Percentiles rank a stretch among this genome's conserved stretches.
Evolutionary conservation across 2,113 vertebrate species (phyloP).

Genomic region (Mirounga angustirostris): DNA sequence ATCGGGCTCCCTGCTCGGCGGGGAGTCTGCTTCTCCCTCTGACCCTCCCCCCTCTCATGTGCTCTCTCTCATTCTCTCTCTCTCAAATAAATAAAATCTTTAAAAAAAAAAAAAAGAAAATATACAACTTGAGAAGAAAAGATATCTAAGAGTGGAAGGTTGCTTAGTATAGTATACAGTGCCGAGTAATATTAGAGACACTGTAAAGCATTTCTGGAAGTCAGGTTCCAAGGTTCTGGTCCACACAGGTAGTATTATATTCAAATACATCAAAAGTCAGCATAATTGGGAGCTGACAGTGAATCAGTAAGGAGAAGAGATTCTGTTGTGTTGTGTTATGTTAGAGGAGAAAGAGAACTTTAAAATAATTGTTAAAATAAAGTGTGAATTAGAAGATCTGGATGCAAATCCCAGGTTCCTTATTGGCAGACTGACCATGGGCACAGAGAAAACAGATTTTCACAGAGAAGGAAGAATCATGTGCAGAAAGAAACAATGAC

Average conservation of each 20-base stretch:
- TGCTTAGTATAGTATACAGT: not conserved
- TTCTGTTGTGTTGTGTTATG: not conserved
- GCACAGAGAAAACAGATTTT: not conserved
- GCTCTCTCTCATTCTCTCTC: too few relatives aligned
- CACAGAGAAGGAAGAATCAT: not conserved
- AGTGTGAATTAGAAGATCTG: not conserved
- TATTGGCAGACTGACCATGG: not conserved
- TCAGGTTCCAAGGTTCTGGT: not conserved
- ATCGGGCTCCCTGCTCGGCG: too few relatives aligned
- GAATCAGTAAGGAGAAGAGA: not conserved
- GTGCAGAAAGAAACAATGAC: not conserved
- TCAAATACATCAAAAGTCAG: conserved; percentile 16
- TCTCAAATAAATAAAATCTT: too few relatives aligned
- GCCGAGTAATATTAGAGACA: not conserved
- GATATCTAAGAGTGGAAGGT: not conserved
- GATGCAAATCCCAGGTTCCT: not conserved
- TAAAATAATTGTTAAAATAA: not conserved
- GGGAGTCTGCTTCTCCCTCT: too few relatives aligned
- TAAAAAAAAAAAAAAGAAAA: not conserved
- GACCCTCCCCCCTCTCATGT: too few relatives aligned
- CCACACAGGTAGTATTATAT: not conserved
- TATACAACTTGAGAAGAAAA: not conserved
- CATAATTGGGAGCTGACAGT: not conserved
- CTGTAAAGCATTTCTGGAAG: not conserved
- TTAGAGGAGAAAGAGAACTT: not conserved